phyloP scores from a whole-genome alignment of 2,113 vertebrate genomes.

The Aegithalos caudatus region DNA sequence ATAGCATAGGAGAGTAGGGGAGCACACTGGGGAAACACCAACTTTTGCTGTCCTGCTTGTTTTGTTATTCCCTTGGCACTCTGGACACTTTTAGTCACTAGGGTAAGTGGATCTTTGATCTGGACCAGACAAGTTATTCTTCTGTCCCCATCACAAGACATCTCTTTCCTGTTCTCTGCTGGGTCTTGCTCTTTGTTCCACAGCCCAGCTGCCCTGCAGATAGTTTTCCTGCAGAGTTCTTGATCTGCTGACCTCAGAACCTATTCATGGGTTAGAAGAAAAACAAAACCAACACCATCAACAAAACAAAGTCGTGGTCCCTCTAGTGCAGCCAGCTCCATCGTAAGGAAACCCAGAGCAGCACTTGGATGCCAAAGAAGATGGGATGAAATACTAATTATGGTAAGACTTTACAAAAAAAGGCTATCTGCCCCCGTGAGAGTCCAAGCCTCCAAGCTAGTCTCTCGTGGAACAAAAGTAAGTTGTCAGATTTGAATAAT shows the following conservation, averaged over 20 bases:
- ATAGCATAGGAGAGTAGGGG: neutral
- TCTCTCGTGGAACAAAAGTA: conserved; percentile 64
- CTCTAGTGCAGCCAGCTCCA: neutral
- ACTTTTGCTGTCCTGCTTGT: neutral
- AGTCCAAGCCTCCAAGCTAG: conserved; percentile 58
- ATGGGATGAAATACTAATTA: conserved; percentile 62
- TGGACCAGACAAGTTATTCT: neutral
- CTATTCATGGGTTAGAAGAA: neutral
- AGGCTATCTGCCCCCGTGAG: conserved; percentile 35
- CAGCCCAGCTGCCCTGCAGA: neutral
- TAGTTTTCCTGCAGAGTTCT: neutral
- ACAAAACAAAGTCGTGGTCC: neutral
- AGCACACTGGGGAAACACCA: neutral
- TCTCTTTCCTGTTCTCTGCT: neutral
- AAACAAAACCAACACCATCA: neutral
- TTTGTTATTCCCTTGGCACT: neutral
- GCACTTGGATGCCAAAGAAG: neutral
- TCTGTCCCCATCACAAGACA: neutral
- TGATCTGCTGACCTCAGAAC: conserved; percentile 23
- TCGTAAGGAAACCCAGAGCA: neutral
- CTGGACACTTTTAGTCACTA: neutral
- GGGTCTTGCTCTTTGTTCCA: neutral
- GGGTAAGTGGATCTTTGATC: neutral
- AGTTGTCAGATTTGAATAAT: conserved; percentile 73
- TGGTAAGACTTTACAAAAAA: conserved; percentile 38